Evolutionary conservation across 2,888 invertebrate genomes (phyloP).

Genomic region (Callosobruchus maculatus): DNA sequence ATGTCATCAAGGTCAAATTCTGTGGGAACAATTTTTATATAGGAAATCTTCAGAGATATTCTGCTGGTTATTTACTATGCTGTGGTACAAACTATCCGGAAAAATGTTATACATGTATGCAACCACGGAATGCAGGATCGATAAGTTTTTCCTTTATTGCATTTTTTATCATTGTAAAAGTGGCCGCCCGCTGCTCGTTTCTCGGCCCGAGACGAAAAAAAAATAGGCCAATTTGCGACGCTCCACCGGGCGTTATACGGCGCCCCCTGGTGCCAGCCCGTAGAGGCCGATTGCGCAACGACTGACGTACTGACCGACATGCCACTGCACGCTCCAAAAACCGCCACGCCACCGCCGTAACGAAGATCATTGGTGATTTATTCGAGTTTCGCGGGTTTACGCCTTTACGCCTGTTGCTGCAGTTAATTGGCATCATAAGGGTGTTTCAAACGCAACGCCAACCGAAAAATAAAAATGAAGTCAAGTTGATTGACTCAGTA

Average conservation of each 20-base stretch:
- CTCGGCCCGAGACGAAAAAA: constrained; percentile 1
- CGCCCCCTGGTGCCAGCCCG: not conserved
- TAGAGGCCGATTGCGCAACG: not conserved
- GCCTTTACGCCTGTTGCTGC: not conserved
- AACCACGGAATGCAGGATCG: not conserved
- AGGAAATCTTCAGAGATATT: no score
- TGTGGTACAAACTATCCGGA: no score
- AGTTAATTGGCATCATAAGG: no score
- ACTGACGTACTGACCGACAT: not conserved
- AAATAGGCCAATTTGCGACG: constrained; percentile 9
- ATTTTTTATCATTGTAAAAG: not conserved
- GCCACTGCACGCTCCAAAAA: not conserved
- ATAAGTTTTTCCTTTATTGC: not conserved
- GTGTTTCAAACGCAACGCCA: no score
- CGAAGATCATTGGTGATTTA: not conserved
- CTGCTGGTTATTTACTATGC: no score
- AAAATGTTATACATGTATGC: no score
- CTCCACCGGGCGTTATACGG: not conserved
- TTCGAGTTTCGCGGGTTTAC: not conserved
- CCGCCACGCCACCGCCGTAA: no score
- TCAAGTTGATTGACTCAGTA: no score
- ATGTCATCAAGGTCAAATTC: no score
- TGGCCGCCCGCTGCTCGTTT: not conserved
- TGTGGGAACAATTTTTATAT: no score
- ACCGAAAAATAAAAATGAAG: no score